phyloP scores from a whole-genome alignment of 2,797 vertebrate species.

The Rhinophrynus dorsalis region DNA sequence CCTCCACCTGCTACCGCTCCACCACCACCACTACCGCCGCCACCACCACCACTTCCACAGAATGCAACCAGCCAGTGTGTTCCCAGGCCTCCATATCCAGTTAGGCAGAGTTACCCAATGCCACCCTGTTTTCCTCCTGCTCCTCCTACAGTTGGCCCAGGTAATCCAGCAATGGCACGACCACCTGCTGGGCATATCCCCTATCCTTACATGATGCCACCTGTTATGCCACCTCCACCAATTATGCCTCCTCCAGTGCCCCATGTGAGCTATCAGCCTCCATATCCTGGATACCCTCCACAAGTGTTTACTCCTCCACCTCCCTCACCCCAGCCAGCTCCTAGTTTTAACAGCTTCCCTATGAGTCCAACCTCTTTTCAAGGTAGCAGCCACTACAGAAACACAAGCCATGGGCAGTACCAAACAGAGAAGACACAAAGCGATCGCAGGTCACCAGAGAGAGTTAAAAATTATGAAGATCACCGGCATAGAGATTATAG shows the following conservation, averaged over 20 bases:
- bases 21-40: no score
- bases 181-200: conserved; percentile 71
- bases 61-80: conserved; percentile 77
- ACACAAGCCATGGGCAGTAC: conserved; percentile 71
- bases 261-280: conserved; percentile 71
- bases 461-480: conserved; percentile 82
- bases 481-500: conserved; percentile 80
- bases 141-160: conserved; percentile 76
- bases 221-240: conserved; percentile 74
- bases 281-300: conserved; percentile 83
- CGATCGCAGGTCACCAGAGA: conserved; percentile 79
- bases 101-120: conserved; percentile 81
- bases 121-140: conserved; percentile 83
- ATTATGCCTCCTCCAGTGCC: conserved; percentile 73
- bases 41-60: no score
- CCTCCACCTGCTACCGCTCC: conserved; percentile 78
- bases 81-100: conserved; percentile 76
- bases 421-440: conserved; percentile 74
- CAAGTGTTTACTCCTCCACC: conserved; percentile 69
- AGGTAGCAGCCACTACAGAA: conserved; percentile 72
- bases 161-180: conserved; percentile 63
- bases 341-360: conserved; percentile 76
- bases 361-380: conserved; percentile 75
- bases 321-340: conserved; percentile 64
- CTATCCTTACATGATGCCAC: conserved; percentile 89